phyloP scores from a whole-genome alignment of 2,797 vertebrate species.

The Microctenopoma stevenorrisi region DNA sequence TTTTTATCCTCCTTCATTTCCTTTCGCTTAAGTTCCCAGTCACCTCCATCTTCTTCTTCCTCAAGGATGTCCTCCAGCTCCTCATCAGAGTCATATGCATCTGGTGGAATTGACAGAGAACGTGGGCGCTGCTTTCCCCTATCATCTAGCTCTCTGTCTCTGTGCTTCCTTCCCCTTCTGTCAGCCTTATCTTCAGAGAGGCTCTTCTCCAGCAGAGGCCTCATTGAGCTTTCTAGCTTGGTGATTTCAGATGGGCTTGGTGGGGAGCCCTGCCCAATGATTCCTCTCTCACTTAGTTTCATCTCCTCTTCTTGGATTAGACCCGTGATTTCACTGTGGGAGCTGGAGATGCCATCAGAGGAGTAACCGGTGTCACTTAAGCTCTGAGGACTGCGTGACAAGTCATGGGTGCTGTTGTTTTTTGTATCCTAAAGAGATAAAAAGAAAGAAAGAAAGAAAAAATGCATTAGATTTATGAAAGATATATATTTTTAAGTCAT shows the following conservation, averaged over 20 bases:
- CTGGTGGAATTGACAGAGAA: constrained; percentile 93
- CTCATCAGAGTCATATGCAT: constrained; percentile 95
- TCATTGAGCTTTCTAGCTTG: constrained; percentile 93
- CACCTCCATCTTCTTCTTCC: constrained; percentile 90
- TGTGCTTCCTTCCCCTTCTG: constrained; percentile 81
- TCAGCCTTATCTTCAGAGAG: constrained; percentile 81
- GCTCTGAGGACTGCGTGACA: constrained; percentile 97
- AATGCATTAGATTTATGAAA: constrained; percentile 34
- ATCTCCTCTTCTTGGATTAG: constrained; percentile 96
- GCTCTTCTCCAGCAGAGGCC: constrained; percentile 89
- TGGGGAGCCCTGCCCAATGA: constrained; percentile 86
- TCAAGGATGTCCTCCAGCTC: constrained; percentile 95
- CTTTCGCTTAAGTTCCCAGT: constrained; percentile 90
- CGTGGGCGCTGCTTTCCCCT: constrained; percentile 90
- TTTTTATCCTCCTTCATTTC: constrained; percentile 88
- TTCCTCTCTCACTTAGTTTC: constrained; percentile 91
- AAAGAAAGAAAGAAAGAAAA: constrained; percentile 32
- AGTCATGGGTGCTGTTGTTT: constrained; percentile 92
- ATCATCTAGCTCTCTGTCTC: constrained; percentile 83
- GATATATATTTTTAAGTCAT: constrained; percentile 1
- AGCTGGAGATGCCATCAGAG: constrained; percentile 97
- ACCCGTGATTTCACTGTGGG: constrained; percentile 97
- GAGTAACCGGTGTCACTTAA: constrained; percentile 98
- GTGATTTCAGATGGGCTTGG: constrained; percentile 94
- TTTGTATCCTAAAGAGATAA: constrained; percentile 87